phyloP scores from a whole-genome alignment of 1,140 invertebrate genomes.

The Brachionus calyciflorus region DNA sequence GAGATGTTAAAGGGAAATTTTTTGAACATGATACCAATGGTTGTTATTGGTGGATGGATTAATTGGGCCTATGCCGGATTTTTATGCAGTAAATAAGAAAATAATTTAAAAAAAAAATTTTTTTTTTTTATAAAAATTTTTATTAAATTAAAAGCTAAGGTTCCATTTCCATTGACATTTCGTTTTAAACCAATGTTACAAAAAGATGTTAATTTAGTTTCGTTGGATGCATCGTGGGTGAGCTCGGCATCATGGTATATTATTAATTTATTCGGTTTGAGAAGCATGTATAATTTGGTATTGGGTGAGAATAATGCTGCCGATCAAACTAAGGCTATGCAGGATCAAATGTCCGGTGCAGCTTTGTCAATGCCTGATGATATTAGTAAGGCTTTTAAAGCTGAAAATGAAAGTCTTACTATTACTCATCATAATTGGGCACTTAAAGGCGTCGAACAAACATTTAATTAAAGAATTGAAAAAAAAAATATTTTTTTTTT shows the following conservation, averaged over 20 bases:
- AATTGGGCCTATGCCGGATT: constrained; percentile 99
- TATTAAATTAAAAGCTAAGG: constrained; percentile 71
- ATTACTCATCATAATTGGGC: constrained; percentile 89
- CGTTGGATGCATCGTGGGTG: constrained; percentile 95
- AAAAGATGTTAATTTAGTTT: constrained; percentile 87
- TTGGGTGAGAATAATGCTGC: constrained; percentile 98
- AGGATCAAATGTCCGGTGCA: constrained; percentile 94
- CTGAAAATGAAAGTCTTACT: constrained; percentile 97
- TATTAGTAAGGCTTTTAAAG: constrained; percentile 96
- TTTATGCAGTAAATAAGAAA: constrained; percentile 82
- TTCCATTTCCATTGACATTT: constrained; percentile 94
- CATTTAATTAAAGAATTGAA: background rate
- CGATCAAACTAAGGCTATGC: constrained; percentile 90
- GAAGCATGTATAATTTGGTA: constrained; percentile 95
- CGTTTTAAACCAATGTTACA: constrained; percentile 99
- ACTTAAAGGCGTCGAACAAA: constrained; percentile 71
- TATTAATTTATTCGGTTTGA: constrained; percentile 94
- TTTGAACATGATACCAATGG: constrained; percentile 94
- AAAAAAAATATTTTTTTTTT: background rate
- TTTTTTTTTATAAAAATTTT: background rate
- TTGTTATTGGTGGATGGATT: constrained; percentile 97
- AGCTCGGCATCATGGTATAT: constrained; percentile 99
- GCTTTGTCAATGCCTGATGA: constrained; percentile 95
- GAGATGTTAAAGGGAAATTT: constrained; percentile 99
- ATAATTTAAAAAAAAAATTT: background rate